A percentile compares a stretch with the other conserved stretches of the same genome.
These are phyloP conservation scores for Callosobruchus maculatus DNA, from an alignment of 2,888 invertebrate genomes.

Conservation along the genomic window DNA sequence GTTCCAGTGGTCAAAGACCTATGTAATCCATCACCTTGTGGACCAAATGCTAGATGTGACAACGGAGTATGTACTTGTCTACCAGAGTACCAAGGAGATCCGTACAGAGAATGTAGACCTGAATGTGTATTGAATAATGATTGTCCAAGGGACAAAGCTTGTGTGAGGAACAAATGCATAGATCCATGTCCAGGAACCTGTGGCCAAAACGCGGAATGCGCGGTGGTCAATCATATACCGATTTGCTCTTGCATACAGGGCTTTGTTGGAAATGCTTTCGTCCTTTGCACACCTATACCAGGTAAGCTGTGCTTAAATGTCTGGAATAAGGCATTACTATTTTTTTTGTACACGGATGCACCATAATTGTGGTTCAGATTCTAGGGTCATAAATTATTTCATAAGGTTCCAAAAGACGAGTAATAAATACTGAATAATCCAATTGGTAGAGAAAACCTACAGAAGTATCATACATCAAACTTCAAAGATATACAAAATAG, in stretches of 20 bases:
- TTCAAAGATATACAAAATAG: no score
- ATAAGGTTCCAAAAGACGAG: no score
- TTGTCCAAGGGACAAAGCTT: conserved; percentile 66
- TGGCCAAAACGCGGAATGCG: conserved; percentile 68
- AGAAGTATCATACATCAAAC: no score
- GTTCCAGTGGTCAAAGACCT: conserved; percentile 42
- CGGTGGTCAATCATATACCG: conserved; percentile 72
- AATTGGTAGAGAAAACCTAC: no score
- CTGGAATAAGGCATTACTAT: no score
- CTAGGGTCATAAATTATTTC: no score
- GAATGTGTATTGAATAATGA: conserved; percentile 73
- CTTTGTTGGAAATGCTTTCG: conserved; percentile 69
- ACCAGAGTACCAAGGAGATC: conserved; percentile 67
- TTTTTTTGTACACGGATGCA: no score
- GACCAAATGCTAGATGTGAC: conserved; percentile 59
- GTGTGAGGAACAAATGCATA: conserved; percentile 66
- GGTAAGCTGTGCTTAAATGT: conserved; percentile 39
- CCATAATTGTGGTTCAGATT: no score
- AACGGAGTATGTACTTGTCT: conserved; percentile 69
- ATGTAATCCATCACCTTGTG: conserved; percentile 66
- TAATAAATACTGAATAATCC: no score
- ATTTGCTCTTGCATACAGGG: conserved; percentile 70
- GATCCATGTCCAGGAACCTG: conserved; percentile 76
- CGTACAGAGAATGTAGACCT: conserved; percentile 65
- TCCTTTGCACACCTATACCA: conserved; percentile 59